Base-by-base conservation (phyloP, 1,140 invertebrate species). In the Zophobas morio region DNA sequence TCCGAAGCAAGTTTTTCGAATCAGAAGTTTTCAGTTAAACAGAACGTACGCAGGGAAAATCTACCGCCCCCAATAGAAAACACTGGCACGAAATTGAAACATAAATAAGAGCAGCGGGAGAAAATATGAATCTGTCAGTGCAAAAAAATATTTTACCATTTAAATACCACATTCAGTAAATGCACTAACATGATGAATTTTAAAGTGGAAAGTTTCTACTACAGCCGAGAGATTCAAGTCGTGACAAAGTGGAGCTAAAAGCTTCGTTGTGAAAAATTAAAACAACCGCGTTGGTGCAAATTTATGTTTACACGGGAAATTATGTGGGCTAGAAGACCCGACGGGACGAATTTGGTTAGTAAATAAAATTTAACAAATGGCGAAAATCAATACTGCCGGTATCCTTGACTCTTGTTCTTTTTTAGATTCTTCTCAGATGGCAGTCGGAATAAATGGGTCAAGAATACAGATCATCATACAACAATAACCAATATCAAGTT, bases 1-100 rank as follows among this genome's bases (percentile, higher is more conserved):
- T 20, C 20, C 20, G 20, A 20, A 20, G 20, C 0, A 20, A 20
- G 20, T 20, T 20, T 20, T 20, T 20, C 20, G 20, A 20, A 20
- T 20, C 20, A 20, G 20, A 46, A 4, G 42, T 46, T 46, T 8
- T 8, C 3, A 46, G 3, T 46, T 46, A 4, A 46, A 46, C 42
- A 46, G 42, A 46, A 46, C 42, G 20, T 20, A 20, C 20, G 20
- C 20, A 20, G 0, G 20, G 20, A 20, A 51, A 51, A 51, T 51
- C 6, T 51, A 20, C 6, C 49, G n/a, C 2, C 4, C n/a, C 49
- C 49, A 51, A 51, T 51, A 51, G 49, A 20, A 20, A 51, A 20
- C 49, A 51, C 49, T 51, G n/a, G 49, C 49, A 51, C 49, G 20
- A 51, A 51, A 51, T 51, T 51, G 49, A 51, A 51, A 51, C 49